These are phyloP conservation scores for Cheilosia variabilis DNA, from an alignment of 2,888 invertebrate genomes.

Conservation along the genomic window DNA sequence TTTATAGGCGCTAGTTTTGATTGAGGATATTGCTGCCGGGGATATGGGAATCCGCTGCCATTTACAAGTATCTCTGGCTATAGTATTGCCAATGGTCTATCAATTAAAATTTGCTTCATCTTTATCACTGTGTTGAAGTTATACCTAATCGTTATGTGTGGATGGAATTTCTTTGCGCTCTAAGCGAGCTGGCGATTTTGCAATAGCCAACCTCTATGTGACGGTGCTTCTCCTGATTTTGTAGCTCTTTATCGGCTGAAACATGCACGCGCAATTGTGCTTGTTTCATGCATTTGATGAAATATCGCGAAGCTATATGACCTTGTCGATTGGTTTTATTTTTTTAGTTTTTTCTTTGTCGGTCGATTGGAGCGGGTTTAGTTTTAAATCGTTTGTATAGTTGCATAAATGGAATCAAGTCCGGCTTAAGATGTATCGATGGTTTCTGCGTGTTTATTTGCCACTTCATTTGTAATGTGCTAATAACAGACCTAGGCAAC, in stretches of 20 bases:
- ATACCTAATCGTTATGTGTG: slow-evolving; percentile 5
- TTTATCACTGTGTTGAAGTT: slow-evolving; percentile 43
- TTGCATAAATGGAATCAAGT: neutral
- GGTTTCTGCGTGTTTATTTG: too few relatives aligned
- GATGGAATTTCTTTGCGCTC: slow-evolving; percentile 44
- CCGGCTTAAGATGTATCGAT: neutral
- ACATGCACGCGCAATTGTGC: slow-evolving; percentile 57
- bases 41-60: slow-evolving; percentile 52
- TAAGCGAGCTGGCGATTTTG: slow-evolving; percentile 17
- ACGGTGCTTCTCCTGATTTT: slow-evolving; percentile 54
- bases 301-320: slow-evolving; percentile 57
- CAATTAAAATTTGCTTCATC: slow-evolving; percentile 56
- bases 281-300: slow-evolving; percentile 65
- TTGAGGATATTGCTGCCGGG: slow-evolving; percentile 51
- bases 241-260: slow-evolving; percentile 44
- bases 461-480: too few relatives aligned
- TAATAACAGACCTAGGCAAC: too few relatives aligned
- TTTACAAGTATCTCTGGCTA: slow-evolving; percentile 30
- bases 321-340: slow-evolving; percentile 62
- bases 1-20: slow-evolving; percentile 74
- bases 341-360: slow-evolving; percentile 2
- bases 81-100: slow-evolving; percentile 22
- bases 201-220: slow-evolving; percentile 12
- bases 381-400: slow-evolving; percentile 14
- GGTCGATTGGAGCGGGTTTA: slow-evolving; percentile 7